These are phyloP conservation scores for Anticlea derivata DNA, from an alignment of 2,888 invertebrate species.

Conservation along the genomic window DNA sequence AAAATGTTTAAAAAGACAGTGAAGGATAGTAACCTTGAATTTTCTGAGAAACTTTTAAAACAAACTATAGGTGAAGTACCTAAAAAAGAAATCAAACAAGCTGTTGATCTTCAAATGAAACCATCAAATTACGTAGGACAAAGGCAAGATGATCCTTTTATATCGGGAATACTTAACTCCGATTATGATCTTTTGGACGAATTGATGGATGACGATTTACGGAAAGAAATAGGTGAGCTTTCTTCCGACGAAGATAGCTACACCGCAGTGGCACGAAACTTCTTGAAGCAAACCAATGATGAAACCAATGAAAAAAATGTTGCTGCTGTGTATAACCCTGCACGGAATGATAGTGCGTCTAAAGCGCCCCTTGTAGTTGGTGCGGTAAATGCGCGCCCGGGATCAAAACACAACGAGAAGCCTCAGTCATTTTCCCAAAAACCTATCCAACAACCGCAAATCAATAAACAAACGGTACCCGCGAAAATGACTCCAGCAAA, in stretches of 20 bases:
- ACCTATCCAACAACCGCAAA: slow-evolving; percentile 2
- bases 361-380: background rate
- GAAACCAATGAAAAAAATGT: slow-evolving; percentile 30
- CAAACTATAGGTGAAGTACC: background rate
- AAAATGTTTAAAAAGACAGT: background rate
- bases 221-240: slow-evolving; percentile 73
- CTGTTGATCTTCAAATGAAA: slow-evolving; percentile 33
- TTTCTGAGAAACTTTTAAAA: slow-evolving; percentile 15
- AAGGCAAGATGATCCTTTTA: slow-evolving; percentile 58
- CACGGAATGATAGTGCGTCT: background rate
- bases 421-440: slow-evolving; percentile 5
- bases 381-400: background rate
- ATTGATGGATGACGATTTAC: slow-evolving; percentile 72
- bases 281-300: slow-evolving; percentile 40
- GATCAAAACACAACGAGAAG: slow-evolving; percentile 4
- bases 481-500: background rate
- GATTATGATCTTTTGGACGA: slow-evolving; percentile 76
- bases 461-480: background rate
- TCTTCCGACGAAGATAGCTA: slow-evolving; percentile 67
- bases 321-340: slow-evolving; percentile 25
- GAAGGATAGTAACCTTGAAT: background rate
- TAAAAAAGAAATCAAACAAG: slow-evolving; percentile 16
- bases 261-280: slow-evolving; percentile 29
- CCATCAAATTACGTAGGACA: slow-evolving; percentile 37
- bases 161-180: slow-evolving; percentile 64